Evolutionary conservation across 2,113 vertebrate genomes (phyloP).

Genomic region (Tiliqua scincoides): DNA sequence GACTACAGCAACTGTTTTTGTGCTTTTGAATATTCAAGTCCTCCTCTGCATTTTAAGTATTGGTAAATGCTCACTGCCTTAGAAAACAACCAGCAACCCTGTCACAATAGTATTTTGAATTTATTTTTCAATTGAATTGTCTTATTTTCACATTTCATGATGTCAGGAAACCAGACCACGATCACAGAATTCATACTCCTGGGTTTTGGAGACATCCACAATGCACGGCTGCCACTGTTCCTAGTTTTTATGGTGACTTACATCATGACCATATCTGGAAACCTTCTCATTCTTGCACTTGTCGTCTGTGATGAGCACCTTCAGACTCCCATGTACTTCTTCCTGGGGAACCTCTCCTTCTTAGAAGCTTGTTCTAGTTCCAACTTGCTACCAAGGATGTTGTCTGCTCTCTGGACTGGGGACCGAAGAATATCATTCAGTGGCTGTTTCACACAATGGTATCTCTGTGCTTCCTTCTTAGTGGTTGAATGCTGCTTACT

Average conservation of each 20-base stretch:
- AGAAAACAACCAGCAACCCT: too few species aligned
- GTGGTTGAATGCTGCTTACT: constrained; percentile 42
- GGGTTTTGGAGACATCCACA: constrained; percentile 27
- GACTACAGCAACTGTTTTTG: too few species aligned
- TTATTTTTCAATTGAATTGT: not conserved
- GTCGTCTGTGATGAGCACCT: constrained; percentile 48
- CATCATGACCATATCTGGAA: constrained; percentile 43
- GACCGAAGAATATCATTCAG: constrained; percentile 58
- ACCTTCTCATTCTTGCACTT: constrained; percentile 44
- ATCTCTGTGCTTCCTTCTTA: constrained; percentile 53
- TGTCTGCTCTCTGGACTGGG: constrained; percentile 47
- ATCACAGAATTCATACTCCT: constrained; percentile 58
- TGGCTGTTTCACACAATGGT: constrained; percentile 58
- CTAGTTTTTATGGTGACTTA: constrained; percentile 42
- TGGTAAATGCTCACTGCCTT: too few species aligned
- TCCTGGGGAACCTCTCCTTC: constrained; percentile 55
- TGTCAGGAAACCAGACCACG: constrained; percentile 26
- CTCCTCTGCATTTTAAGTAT: too few species aligned
- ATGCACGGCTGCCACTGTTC: constrained; percentile 54
- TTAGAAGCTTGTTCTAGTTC: constrained; percentile 55
- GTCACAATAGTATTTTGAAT: too few species aligned
- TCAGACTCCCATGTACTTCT: constrained; percentile 63
- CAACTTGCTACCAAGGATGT: constrained; percentile 50
- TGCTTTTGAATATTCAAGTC: too few species aligned
- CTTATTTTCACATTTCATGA: not conserved